These are phyloP conservation scores for Ceratothoa steindachneri DNA, from an alignment of 2,888 invertebrate genomes.

Conservation along the genomic window DNA sequence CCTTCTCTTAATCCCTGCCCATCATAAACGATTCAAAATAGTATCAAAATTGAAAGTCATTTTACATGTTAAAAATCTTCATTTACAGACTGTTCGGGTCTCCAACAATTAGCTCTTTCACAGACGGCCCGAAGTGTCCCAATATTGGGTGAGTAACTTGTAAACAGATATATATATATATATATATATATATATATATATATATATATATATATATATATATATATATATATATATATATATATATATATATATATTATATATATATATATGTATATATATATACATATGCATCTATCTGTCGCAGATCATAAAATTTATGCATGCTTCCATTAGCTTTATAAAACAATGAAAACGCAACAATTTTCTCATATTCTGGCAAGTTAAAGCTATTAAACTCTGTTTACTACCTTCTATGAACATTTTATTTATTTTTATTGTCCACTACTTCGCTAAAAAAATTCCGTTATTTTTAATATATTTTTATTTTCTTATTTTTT, in stretches of 20 bases:
- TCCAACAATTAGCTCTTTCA: constrained; percentile 27
- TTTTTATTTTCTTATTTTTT: neutral
- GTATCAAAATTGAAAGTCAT: neutral
- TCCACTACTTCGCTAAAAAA: neutral
- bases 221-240: no score
- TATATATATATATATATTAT: no score
- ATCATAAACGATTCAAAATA: neutral
- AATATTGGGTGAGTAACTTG: constrained; percentile 23
- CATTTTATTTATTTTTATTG: neutral
- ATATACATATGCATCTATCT: neutral
- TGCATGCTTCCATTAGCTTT: constrained; percentile 1
- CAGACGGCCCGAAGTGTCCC: constrained; percentile 21
- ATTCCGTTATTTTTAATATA: neutral
- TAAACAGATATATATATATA: neutral
- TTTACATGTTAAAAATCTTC: constrained; percentile 6
- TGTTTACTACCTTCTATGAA: constrained; percentile 1
- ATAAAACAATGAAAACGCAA: constrained; percentile 5
- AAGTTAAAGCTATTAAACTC: constrained; percentile 3
- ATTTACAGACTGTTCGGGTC: constrained; percentile 25
- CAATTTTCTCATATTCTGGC: constrained; percentile 4
- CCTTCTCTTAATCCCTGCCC: neutral
- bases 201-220: neutral
- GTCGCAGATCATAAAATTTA: neutral
- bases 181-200: neutral
- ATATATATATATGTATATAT: neutral